Percentiles rank a stretch among this genome's conserved stretches.
phyloP scores from a whole-genome alignment of 2,888 invertebrate genomes.

The Spicauda simplicius region DNA sequence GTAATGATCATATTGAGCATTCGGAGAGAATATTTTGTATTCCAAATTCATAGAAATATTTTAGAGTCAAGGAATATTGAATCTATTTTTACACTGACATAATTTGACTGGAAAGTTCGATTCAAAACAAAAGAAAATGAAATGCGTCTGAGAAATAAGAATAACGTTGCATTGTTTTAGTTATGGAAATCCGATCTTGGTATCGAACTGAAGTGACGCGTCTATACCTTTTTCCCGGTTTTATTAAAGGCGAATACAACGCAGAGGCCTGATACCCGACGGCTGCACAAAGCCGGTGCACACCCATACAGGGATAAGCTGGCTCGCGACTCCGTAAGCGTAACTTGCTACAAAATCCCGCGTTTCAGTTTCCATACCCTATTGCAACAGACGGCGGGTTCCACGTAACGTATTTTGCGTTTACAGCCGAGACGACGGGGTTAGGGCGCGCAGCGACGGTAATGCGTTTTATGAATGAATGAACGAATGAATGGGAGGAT shows the following conservation, averaged over 20 bases:
- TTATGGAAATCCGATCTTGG: slow-evolving; percentile 15
- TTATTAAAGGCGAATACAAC: slow-evolving; percentile 66
- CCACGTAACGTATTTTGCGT: slow-evolving; percentile 68
- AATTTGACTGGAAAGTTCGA: slow-evolving; percentile 10
- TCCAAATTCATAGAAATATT: background rate
- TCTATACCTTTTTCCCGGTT: slow-evolving; percentile 50
- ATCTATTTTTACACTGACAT: background rate
- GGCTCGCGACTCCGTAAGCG: slow-evolving; percentile 61
- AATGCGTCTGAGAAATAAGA: slow-evolving; percentile 4
- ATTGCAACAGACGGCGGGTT: slow-evolving; percentile 65
- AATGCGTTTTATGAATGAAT: slow-evolving; percentile 81
- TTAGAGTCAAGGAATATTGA: slow-evolving; percentile 1
- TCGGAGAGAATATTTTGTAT: background rate
- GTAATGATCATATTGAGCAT: too few relatives aligned
- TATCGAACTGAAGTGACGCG: slow-evolving; percentile 19
- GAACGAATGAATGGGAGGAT: slow-evolving; percentile 74
- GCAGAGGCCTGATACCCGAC: slow-evolving; percentile 53
- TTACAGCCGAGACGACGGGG: slow-evolving; percentile 60
- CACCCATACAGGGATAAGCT: slow-evolving; percentile 60
- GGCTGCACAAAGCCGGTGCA: slow-evolving; percentile 62
- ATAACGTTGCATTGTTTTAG: slow-evolving; percentile 32
- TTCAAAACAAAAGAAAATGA: slow-evolving; percentile 15
- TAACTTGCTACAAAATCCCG: slow-evolving; percentile 72
- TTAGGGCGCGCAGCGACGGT: slow-evolving; percentile 60
- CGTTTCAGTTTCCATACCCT: slow-evolving; percentile 68